These are phyloP conservation scores for Pogonomyrmex barbatus DNA, from an alignment of 1,140 invertebrate genomes.

Conservation along the genomic window DNA sequence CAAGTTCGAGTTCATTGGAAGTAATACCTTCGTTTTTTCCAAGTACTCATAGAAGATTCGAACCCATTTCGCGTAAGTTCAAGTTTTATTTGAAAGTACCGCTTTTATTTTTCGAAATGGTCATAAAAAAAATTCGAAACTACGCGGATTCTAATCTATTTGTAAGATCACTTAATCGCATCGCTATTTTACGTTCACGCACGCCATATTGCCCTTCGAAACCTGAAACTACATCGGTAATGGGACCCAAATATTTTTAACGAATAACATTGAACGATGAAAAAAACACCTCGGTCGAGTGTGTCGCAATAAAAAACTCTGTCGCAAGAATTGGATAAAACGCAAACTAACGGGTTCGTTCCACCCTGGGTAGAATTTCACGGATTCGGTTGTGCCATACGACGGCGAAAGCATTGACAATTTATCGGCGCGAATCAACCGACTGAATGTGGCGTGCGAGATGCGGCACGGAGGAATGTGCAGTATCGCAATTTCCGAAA, in stretches of 20 bases:
- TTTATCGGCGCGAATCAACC: slow-evolving; percentile 70
- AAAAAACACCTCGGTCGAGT: background rate
- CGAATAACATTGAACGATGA: slow-evolving; percentile 32
- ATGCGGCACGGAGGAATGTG: slow-evolving; percentile 62
- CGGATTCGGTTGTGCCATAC: slow-evolving; percentile 59
- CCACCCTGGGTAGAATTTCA: slow-evolving; percentile 61
- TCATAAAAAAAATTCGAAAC: too few species aligned
- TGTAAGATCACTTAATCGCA: too few species aligned
- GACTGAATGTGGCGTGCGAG: slow-evolving; percentile 60
- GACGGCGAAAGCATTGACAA: slow-evolving; percentile 62
- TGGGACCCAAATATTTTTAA: slow-evolving; percentile 16
- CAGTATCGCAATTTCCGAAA: slow-evolving; percentile 74
- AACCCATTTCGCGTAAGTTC: too few species aligned
- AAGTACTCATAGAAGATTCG: too few species aligned
- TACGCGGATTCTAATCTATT: too few species aligned
- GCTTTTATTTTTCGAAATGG: too few species aligned
- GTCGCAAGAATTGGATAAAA: slow-evolving; percentile 24
- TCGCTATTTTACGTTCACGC: background rate
- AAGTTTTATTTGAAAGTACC: too few species aligned
- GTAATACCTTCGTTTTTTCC: too few species aligned
- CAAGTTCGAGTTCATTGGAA: too few species aligned
- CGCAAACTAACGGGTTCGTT: slow-evolving; percentile 47
- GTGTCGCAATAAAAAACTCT: slow-evolving; percentile 42
- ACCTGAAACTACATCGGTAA: background rate
- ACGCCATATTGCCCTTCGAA: background rate